A percentile compares a stretch with the other conserved stretches of the same genome.
Conservation (phyloP, 1,140 invertebrate species). For the Pseudomyrmex gracilis region DNA sequence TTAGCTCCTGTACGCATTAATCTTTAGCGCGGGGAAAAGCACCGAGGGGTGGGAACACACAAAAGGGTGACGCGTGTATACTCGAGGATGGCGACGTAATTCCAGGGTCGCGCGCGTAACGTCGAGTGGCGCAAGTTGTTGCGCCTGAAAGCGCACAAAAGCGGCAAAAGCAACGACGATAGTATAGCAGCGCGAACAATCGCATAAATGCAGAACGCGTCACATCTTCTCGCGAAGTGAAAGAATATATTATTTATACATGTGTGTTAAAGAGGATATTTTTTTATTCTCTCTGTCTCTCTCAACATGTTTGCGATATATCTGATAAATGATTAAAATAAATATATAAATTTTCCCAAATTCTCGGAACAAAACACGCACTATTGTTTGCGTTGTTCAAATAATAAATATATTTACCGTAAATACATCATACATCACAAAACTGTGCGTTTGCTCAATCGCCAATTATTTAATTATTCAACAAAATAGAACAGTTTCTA, state of each 20-base stretch:
- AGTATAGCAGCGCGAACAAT: slow-evolving; percentile 28
- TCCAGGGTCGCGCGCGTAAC: slow-evolving; percentile 41
- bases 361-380: too few species aligned
- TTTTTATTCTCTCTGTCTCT: not conserved
- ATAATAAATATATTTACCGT: too few species aligned
- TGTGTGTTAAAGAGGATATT: not conserved
- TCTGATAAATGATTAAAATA: too few species aligned
- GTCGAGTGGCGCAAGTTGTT: slow-evolving; percentile 37
- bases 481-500: too few species aligned
- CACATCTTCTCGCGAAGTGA: slow-evolving; percentile 29
- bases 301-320: too few species aligned
- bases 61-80: slow-evolving; percentile 36
- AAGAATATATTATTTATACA: not conserved
- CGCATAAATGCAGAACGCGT: slow-evolving; percentile 15
- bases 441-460: too few species aligned
- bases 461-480: too few species aligned
- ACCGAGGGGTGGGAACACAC: slow-evolving; percentile 7
- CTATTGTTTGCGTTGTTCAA: too few species aligned
- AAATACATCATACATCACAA: too few species aligned
- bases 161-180: slow-evolving; percentile 15
- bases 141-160: slow-evolving; percentile 56
- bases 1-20: slow-evolving; percentile 3
- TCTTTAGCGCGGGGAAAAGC: not conserved
- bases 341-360: too few species aligned
- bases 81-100: slow-evolving; percentile 54